A percentile compares a stretch with the other conserved stretches of the same genome.
These are phyloP conservation scores for Limnephilus marmoratus DNA, from an alignment of 2,888 invertebrate species.

Conservation along the genomic window DNA sequence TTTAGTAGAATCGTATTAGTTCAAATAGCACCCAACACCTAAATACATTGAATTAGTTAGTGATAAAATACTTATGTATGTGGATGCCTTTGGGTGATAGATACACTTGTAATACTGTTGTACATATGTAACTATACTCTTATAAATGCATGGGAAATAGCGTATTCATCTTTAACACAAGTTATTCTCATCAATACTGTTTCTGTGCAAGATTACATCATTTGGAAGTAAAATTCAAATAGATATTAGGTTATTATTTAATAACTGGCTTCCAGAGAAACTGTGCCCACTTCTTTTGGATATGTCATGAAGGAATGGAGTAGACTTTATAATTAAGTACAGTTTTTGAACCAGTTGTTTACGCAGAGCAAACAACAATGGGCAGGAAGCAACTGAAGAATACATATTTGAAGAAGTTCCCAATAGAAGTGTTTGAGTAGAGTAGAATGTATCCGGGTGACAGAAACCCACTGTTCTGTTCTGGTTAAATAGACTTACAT, in stretches of 20 bases:
- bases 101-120: not conserved
- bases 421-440: not conserved
- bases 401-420: not conserved
- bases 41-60: slow-evolving; percentile 17
- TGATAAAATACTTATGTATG: slow-evolving; percentile 11
- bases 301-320: not conserved
- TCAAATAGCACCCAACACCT: slow-evolving; percentile 22
- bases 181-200: not conserved
- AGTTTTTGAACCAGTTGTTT: not conserved
- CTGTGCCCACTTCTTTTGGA: not conserved
- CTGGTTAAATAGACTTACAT: not conserved
- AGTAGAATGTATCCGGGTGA: not conserved
- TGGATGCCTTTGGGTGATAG: slow-evolving; percentile 4
- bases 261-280: not conserved
- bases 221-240: not conserved
- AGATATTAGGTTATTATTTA: not conserved
- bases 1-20: slow-evolving; percentile 28
- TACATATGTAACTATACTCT: not conserved
- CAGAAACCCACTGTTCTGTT: not conserved
- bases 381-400: not conserved
- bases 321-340: not conserved
- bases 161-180: not conserved
- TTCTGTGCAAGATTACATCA: not conserved
- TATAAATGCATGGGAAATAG: slow-evolving; percentile 2
- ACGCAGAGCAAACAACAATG: not conserved